phyloP scores from a whole-genome alignment of 2,888 invertebrate species.

The Deilephila elpenor region DNA sequence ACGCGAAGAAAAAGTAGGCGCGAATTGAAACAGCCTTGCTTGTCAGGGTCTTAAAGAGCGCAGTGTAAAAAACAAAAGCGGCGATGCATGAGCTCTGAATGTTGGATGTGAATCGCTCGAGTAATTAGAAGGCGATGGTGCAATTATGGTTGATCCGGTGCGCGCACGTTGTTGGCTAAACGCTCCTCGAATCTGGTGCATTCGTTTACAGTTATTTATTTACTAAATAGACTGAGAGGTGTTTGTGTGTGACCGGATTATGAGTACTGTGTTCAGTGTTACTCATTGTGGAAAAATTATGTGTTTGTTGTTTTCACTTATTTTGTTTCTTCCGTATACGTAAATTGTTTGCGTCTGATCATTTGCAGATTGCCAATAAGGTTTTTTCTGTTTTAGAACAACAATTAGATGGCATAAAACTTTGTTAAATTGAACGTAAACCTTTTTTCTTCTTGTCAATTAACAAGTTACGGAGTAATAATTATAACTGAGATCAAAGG shows the following conservation, averaged over 20 bases:
- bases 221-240: slow-evolving; percentile 6
- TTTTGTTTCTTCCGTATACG: neutral
- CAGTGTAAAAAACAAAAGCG: slow-evolving; percentile 54
- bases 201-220: slow-evolving; percentile 12
- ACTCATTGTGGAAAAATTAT: neutral
- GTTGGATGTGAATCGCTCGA: slow-evolving; percentile 51
- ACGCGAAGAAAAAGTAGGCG: slow-evolving; percentile 43
- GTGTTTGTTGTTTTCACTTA: neutral
- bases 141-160: slow-evolving; percentile 57
- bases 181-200: slow-evolving; percentile 2
- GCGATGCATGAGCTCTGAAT: slow-evolving; percentile 48
- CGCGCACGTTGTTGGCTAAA: neutral
- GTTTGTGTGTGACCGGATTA: slow-evolving; percentile 4
- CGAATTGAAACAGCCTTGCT: slow-evolving; percentile 45
- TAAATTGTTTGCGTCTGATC: neutral
- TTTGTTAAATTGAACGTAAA: neutral
- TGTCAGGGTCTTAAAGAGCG: slow-evolving; percentile 37
- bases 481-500: neutral
- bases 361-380: neutral
- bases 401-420: neutral
- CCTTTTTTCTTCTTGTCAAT: neutral
- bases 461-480: neutral
- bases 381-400: neutral
- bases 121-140: slow-evolving; percentile 60
- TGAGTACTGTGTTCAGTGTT: neutral